These are phyloP conservation scores for Thunnus maccoyii DNA, from an alignment of 2,113 vertebrate species.

Conservation along the genomic window DNA sequence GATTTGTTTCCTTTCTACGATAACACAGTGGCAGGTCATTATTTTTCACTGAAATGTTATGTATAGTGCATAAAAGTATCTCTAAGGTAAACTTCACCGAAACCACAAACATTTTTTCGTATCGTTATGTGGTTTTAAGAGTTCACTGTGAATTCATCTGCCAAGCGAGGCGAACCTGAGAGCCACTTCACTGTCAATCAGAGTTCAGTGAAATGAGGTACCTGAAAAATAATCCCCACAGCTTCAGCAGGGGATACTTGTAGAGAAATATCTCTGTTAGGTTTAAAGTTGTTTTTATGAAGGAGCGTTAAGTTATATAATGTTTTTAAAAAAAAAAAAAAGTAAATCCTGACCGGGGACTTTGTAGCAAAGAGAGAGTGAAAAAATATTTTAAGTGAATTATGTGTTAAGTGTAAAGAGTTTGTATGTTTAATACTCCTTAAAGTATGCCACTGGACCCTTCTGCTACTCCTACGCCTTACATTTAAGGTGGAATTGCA, in stretches of 20 bases:
- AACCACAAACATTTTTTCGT: neutral
- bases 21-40: neutral
- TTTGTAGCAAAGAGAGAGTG: neutral
- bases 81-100: neutral
- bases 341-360: neutral
- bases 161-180: neutral
- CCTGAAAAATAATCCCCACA: neutral
- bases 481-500: constrained; percentile 3
- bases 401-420: neutral
- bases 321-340: neutral
- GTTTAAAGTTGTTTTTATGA: neutral
- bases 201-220: neutral
- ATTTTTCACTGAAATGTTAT: neutral
- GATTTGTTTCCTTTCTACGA: neutral
- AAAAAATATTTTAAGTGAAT: neutral
- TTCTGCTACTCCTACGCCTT: neutral
- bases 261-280: neutral
- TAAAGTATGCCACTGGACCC: neutral
- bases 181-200: neutral
- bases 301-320: neutral
- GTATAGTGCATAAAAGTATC: constrained; percentile 14
- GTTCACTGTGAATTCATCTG: neutral
- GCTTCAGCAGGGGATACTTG: neutral
- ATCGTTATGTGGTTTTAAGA: too few species aligned
- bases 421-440: constrained; percentile 18